Evolutionary conservation across 2,797 vertebrate species (phyloP).

Genomic region (Propithecus deckenii): DNA sequence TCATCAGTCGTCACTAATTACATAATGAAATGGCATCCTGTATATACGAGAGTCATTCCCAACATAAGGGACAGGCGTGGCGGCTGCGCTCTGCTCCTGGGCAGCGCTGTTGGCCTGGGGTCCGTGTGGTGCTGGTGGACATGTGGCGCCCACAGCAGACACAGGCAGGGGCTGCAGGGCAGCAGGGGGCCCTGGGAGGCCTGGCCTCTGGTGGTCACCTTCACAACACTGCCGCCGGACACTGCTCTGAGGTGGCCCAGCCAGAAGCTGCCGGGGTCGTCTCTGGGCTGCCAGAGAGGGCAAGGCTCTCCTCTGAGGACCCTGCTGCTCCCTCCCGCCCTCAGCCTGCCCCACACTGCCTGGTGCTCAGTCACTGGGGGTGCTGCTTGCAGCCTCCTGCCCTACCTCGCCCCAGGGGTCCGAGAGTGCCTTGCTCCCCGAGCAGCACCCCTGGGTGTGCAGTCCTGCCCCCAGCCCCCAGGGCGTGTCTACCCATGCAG

Average conservation of each 20-base stretch:
- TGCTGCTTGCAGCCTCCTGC: neutral
- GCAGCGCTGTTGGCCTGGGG: neutral
- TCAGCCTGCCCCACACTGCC: neutral
- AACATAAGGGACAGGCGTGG: accelerated
- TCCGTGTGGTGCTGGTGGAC: neutral
- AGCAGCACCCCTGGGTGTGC: no score
- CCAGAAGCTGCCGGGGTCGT: neutral
- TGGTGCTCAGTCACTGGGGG: neutral
- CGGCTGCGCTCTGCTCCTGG: neutral
- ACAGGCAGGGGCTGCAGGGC: neutral
- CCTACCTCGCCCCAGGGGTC: neutral
- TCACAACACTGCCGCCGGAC: neutral
- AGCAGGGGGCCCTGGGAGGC: neutral
- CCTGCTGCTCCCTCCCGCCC: neutral
- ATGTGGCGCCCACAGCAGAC: neutral
- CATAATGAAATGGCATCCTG: neutral
- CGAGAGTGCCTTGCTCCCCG: neutral
- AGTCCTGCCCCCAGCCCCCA: neutral
- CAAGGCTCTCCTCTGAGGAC: neutral
- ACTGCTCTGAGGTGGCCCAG: no score
- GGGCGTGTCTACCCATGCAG: neutral
- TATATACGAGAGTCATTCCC: neutral
- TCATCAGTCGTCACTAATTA: neutral
- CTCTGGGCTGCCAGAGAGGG: neutral
- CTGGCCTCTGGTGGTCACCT: no score